phyloP scores from a whole-genome alignment of 2,888 invertebrate species.

The Machimus atricapillus region DNA sequence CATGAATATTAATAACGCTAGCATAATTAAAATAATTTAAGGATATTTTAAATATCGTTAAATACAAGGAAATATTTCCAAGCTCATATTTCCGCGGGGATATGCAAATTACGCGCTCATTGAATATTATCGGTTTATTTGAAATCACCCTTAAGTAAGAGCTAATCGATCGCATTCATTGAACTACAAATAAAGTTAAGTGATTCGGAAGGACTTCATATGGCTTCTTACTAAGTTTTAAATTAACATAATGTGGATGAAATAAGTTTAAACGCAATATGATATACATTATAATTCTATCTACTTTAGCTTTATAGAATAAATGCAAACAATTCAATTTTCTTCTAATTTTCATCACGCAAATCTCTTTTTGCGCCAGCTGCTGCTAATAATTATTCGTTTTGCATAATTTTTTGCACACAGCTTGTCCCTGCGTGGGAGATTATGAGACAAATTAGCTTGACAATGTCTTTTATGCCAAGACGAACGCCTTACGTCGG shows the following conservation, averaged over 20 bases:
- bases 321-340: too few species aligned
- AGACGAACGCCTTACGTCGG: neutral
- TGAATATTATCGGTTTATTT: neutral
- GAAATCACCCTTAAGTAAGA: neutral
- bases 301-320: neutral
- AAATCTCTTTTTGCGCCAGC: neutral
- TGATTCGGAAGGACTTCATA: neutral
- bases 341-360: neutral
- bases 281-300: neutral
- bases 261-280: too few species aligned
- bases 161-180: neutral
- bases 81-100: neutral
- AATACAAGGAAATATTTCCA: neutral
- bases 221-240: neutral
- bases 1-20: neutral
- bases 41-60: neutral
- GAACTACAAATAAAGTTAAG: neutral
- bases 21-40: neutral
- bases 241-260: neutral
- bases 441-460: neutral
- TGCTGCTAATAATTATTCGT: neutral
- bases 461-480: neutral
- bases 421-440: neutral
- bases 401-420: neutral
- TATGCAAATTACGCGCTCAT: neutral